Percentiles rank a stretch among this genome's conserved stretches.
Conservation (phyloP, 2,797 vertebrate species). For the Margarornis squamiger region DNA sequence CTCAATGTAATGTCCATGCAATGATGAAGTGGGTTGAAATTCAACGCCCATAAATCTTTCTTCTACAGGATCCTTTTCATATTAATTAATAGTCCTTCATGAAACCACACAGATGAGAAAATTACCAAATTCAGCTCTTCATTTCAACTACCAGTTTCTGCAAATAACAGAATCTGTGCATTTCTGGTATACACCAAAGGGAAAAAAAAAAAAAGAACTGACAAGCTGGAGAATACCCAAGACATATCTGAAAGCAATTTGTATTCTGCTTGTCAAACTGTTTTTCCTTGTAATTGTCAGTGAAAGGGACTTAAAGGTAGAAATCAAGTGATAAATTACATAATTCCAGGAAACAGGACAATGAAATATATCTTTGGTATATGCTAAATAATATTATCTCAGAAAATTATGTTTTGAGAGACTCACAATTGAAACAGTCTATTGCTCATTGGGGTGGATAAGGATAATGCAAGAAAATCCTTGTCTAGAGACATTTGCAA, state of each 20-base stretch:
- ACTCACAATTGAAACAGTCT: background rate
- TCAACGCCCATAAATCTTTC: background rate
- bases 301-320: background rate
- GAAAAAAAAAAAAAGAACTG: background rate
- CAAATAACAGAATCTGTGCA: background rate
- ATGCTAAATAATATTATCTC: background rate
- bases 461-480: background rate
- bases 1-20: background rate
- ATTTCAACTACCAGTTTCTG: background rate
- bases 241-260: background rate
- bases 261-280: constrained; percentile 3
- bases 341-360: background rate
- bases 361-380: background rate
- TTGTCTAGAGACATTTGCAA: background rate
- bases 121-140: background rate
- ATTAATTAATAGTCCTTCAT: background rate
- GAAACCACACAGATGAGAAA: background rate
- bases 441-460: background rate
- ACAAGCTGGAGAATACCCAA: constrained; percentile 19
- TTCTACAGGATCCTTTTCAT: background rate
- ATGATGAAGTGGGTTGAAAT: background rate
- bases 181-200: background rate
- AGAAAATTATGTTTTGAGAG: background rate
- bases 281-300: background rate
- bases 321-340: background rate